Conservation (phyloP, 2,113 vertebrate genomes). For the Paraplagusia blochii region DNA sequence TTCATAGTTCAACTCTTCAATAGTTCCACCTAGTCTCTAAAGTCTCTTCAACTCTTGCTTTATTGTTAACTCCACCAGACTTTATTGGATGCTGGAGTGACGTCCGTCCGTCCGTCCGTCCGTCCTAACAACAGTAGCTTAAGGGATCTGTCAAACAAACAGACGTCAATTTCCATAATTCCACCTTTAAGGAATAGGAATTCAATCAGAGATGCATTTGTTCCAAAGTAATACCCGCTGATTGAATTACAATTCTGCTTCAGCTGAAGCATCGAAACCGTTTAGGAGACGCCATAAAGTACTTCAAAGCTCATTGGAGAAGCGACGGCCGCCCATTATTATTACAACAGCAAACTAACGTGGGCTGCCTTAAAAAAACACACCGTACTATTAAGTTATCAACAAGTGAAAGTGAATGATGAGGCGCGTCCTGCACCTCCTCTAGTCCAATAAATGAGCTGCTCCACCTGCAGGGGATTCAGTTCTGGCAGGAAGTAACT, state of each 20-base stretch:
- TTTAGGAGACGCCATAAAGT: slow-evolving; percentile 34
- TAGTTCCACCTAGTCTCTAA: too few species aligned
- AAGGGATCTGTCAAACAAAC: slow-evolving; percentile 12
- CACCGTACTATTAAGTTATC: slow-evolving; percentile 52
- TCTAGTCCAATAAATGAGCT: slow-evolving; percentile 41
- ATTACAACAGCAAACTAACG: slow-evolving; percentile 54
- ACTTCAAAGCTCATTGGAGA: slow-evolving; percentile 35
- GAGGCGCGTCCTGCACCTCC: slow-evolving; percentile 12
- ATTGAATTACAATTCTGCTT: slow-evolving; percentile 65
- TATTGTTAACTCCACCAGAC: slow-evolving; percentile 22
- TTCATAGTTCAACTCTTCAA: too few species aligned
- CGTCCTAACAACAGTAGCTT: slow-evolving; percentile 24
- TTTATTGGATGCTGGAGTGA: too few species aligned
- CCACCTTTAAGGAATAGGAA: slow-evolving; percentile 56
- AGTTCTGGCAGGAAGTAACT: slow-evolving; percentile 49
- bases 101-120: too few species aligned
- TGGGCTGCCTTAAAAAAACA: slow-evolving; percentile 37
- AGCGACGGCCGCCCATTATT: slow-evolving; percentile 40
- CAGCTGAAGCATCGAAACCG: slow-evolving; percentile 53
- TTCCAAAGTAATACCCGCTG: slow-evolving; percentile 60
- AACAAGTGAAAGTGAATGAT: slow-evolving; percentile 50
- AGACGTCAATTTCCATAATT: slow-evolving; percentile 61
- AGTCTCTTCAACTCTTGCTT: neutral
- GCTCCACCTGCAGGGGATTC: slow-evolving; percentile 41
- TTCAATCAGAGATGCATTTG: slow-evolving; percentile 65